These are phyloP conservation scores for Macroglossus sobrinus DNA, from an alignment of 2,113 vertebrate genomes.

Conservation along the genomic window DNA sequence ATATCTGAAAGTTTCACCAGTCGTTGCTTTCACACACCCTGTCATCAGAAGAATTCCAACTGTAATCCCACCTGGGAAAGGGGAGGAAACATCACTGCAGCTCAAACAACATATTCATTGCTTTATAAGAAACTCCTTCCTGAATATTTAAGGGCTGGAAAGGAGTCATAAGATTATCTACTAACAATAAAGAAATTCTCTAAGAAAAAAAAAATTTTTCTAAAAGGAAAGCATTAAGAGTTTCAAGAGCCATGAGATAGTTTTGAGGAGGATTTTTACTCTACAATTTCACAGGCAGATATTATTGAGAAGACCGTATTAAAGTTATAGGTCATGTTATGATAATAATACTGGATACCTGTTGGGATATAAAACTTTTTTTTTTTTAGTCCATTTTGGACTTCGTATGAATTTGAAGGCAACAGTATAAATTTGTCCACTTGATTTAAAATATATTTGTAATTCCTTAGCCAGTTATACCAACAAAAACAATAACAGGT, in stretches of 20 bases:
- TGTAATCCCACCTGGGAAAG: not conserved
- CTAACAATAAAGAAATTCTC: not conserved
- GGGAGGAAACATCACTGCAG: not conserved
- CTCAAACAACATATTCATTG: not conserved
- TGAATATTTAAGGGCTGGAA: not conserved
- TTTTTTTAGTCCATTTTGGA: not conserved
- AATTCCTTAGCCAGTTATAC: not conserved
- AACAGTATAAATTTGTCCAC: not conserved
- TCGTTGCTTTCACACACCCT: not conserved
- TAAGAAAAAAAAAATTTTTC: not conserved
- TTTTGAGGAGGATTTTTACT: conserved; percentile 19
- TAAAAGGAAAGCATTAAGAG: not conserved
- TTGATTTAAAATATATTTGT: not conserved
- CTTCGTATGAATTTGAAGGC: not conserved
- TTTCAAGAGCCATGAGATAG: not conserved
- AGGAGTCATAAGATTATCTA: not conserved
- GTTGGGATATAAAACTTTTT: not conserved
- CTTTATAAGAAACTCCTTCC: not conserved
- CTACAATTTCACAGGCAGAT: not conserved
- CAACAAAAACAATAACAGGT: not conserved
- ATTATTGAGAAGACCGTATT: not conserved
- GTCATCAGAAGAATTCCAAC: conserved; percentile 29
- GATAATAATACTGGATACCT: not conserved
- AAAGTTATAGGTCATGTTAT: not conserved
- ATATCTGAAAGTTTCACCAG: not conserved